phyloP scores from a whole-genome alignment of 2,888 invertebrate genomes.

The Chaetoderma sp. region DNA sequence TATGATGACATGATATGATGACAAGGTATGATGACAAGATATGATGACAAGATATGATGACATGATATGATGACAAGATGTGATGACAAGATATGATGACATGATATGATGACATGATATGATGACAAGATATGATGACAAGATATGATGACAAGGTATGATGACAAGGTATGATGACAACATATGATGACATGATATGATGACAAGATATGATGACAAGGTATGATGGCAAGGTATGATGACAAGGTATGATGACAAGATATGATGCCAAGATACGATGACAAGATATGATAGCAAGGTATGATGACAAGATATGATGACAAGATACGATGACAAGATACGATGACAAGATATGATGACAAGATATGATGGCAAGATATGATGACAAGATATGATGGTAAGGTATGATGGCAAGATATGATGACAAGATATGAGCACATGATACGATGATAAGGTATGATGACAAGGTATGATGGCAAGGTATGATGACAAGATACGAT shows the following conservation, averaged over 20 bases:
- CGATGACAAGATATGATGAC: no score
- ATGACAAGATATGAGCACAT: no score
- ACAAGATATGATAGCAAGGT: no score
- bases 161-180: not conserved
- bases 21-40: not conserved
- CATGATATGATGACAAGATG: not conserved
- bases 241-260: not conserved
- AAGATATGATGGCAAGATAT: no score
- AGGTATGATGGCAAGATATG: no score
- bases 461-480: no score
- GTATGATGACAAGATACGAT: no score
- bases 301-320: no score
- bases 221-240: not conserved
- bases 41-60: not conserved
- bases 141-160: not conserved
- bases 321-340: no score
- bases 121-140: not conserved
- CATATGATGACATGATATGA: not conserved
- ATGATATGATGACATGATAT: not conserved
- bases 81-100: not conserved
- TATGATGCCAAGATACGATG: not conserved
- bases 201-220: not conserved
- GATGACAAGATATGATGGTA: no score
- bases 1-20: not conserved
- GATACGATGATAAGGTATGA: no score